Evolutionary conservation across 92 coral and sea anemone species (phyloP).

Genomic region (Porites cylindrica): DNA sequence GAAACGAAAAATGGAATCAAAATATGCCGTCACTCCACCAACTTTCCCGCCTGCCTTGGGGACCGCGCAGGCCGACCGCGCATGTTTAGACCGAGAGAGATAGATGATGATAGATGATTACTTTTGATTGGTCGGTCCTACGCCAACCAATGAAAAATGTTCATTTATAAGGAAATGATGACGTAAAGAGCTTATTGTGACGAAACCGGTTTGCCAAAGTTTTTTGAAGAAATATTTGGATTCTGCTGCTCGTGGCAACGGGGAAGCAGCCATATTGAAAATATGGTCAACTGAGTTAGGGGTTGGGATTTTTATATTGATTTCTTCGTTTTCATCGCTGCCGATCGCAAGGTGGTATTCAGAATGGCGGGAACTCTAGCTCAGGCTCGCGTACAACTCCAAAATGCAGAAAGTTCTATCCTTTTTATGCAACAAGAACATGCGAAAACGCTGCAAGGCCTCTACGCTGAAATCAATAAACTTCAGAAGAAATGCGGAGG

Average conservation of each 20-base stretch:
- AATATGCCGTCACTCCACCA: neutral
- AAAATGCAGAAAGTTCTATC: constrained; percentile 96
- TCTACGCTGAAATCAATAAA: constrained; percentile 96
- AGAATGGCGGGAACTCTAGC: constrained; percentile 84
- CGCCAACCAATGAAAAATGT: constrained; percentile 23
- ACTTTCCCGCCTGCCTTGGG: constrained; percentile 40
- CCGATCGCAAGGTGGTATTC: neutral
- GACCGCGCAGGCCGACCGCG: constrained; percentile 17
- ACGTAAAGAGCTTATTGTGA: constrained; percentile 65
- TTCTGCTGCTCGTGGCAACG: constrained; percentile 89
- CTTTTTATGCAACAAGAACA: constrained; percentile 99
- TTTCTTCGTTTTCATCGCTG: constrained; percentile 18
- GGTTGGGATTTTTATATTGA: constrained; percentile 23
- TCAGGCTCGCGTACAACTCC: constrained; percentile 90
- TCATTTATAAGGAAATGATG: constrained; percentile 32
- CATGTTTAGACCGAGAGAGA: neutral
- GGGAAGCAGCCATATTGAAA: constrained; percentile 88
- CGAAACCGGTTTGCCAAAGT: constrained; percentile 63
- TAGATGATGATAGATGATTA: neutral
- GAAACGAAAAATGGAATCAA: neutral
- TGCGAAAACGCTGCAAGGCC: constrained; percentile 94
- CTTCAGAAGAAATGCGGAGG: constrained; percentile 99
- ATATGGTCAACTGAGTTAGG: constrained; percentile 49
- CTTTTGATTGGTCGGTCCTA: neutral
- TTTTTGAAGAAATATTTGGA: constrained; percentile 66